phyloP scores from a whole-genome alignment of 2,888 invertebrate genomes.

The Patella pellucida region DNA sequence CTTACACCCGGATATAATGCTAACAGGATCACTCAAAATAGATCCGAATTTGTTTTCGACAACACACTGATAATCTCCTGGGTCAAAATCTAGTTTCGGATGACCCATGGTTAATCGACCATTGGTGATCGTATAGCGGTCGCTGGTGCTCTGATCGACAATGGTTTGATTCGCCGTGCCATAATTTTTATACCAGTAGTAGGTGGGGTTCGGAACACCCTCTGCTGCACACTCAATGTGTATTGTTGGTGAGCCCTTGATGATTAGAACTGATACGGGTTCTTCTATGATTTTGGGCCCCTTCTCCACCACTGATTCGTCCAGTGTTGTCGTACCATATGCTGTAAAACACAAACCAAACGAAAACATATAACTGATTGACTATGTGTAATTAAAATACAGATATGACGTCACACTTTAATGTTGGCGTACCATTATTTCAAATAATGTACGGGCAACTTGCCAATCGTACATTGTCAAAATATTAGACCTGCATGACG shows the following conservation, averaged over 20 bases:
- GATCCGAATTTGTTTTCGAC: conserved; percentile 89
- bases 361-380: no score
- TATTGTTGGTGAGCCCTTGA: conserved; percentile 43
- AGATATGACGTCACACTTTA: no score
- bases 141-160: conserved; percentile 70
- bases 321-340: conserved; percentile 7
- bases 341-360: conserved; percentile 12
- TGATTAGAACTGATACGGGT: conserved; percentile 11
- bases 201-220: conserved; percentile 90
- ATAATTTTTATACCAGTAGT: conserved; percentile 84
- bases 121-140: conserved; percentile 84
- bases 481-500: no score
- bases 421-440: no score
- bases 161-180: conserved; percentile 19
- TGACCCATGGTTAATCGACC: conserved; percentile 90
- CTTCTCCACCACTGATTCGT: not conserved
- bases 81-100: conserved; percentile 82
- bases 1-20: conserved; percentile 84
- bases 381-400: no score
- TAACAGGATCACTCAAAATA: conserved; percentile 88
- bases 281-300: conserved; percentile 10
- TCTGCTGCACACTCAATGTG: conserved; percentile 69
- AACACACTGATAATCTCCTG: conserved; percentile 90
- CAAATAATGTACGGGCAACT: no score
- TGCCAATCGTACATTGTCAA: no score